Evolutionary conservation across 1,140 invertebrate species (phyloP), one percentile per base, ranked within the genome.

Genomic region (Teleogryllus occipitalis): DNA sequence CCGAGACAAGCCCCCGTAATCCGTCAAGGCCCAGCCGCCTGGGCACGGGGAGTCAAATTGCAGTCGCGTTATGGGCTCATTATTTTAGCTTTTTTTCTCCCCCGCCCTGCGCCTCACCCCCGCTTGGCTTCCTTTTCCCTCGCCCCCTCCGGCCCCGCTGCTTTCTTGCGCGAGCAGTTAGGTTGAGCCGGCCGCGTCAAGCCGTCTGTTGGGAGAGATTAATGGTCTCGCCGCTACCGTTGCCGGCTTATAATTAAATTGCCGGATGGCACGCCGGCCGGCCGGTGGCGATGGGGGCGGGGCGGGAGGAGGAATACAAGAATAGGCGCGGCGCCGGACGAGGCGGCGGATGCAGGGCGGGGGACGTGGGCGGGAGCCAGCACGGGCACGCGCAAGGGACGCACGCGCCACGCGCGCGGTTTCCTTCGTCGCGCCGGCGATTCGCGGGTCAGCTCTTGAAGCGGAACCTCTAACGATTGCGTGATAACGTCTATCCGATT

Each of bases 31-130:
- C 54, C 54, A 18, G 54, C 54, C 54, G 54, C 54, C 54, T 10
- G 54, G 10, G 54, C 54, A 10, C 54, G 18, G 27, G 10, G 54
- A 65, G 54, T 65, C 54, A 65, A 65, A 65, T 65, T 65, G 54
- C 54, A 65, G 54, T 65, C 54, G 54, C 54, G 54, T 65, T 65
- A 65, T 65, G 54, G 54, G 54, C 54, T 65, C 54, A 65, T 65
- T 65, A 65, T 65, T 65, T 65, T 18, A 65, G 54, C 18, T 65
- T 65, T 65, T 65, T 18, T 65, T 14, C 49, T 65, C 18, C 54
- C 18, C 18, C 54, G 18, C 7, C 18, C 18, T 65, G 2, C 18
- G 10, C 54, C 18, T 65, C 54, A 7, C 54, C 18, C 10, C 18
- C 54, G 27, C 27, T 39, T 39, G 1, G 27, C 54, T 65, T 65